Base-by-base conservation (phyloP, 1,140 invertebrate species). In the Caenorhabditis tropicalis region DNA sequence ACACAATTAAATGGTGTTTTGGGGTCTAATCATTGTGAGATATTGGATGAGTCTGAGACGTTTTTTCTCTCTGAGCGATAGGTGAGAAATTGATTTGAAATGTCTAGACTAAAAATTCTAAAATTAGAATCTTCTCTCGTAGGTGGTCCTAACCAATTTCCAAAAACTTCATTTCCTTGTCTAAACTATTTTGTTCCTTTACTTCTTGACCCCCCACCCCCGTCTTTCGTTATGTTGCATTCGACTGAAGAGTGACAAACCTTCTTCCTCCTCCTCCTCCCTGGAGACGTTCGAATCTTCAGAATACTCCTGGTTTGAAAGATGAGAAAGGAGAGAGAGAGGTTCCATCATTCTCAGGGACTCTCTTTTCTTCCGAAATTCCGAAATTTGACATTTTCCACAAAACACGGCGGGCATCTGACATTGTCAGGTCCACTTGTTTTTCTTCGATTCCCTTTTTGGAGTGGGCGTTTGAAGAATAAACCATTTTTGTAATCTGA, bases 81-180 rank as follows among this genome's bases (percentile, higher is more conserved):
- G 58, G 29, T 65, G 58, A 65, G 58, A 65, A 36, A 65, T 65
- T 65, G 58, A 65, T 65, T 65, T 65, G 53, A 56, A 43, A 43
- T 43, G 39, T 43, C 39, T 43, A 12, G 39, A 43, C 5, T 43
- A 5, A 12, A 12, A 0, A 19, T 51, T 51, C 19, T n/a, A 4
- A 51, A 43, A n/a, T n/a, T n/a, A n/a, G n/a, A n/a, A n/a, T n/a
- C n/a, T n/a, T n/a, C n/a, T n/a, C n/a, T n/a, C n/a, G n/a, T n/a
- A n/a, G n/a, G n/a, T n/a, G n/a, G n/a, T 46, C 16, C 43, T 46
- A 46, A 2, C 16, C 43, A 46, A 46, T 16, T 46, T 46, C 43
- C 43, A 16, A 12, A n/a, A n/a, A n/a, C 16, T 46, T 46, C 43
- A 46, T 46, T 46, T 46, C 43, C 43, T 46, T 46, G 9, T n/a